Evolutionary conservation across 2,113 vertebrate species (phyloP).

Genomic region (Coregonus clupeaformis): DNA sequence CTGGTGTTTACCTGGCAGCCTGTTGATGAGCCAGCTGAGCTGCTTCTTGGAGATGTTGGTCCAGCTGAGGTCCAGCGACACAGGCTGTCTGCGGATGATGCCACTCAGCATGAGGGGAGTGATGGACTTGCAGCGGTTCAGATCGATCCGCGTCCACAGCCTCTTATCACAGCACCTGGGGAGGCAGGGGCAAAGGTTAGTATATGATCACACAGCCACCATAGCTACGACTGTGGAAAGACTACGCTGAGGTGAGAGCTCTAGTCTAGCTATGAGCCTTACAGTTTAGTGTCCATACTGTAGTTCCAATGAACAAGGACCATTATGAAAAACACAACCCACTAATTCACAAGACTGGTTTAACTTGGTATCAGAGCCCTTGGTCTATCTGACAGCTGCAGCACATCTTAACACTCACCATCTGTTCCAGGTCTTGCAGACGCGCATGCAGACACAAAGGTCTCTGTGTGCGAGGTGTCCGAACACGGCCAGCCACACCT

Average conservation of each 20-base stretch:
- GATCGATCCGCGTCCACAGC: conserved; percentile 91
- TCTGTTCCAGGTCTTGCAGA: conserved; percentile 98
- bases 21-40: conserved; percentile 96
- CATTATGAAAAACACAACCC: background rate
- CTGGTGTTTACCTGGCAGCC: conserved; percentile 84
- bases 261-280: background rate
- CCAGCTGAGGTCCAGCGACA: conserved; percentile 93
- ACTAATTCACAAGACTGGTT: background rate
- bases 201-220: background rate
- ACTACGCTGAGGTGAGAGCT: background rate
- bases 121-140: conserved; percentile 96
- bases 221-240: background rate
- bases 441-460: conserved; percentile 94
- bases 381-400: background rate
- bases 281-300: background rate
- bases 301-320: background rate
- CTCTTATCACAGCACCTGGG: conserved; percentile 95
- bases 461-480: conserved; percentile 88
- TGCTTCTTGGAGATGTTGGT: conserved; percentile 99
- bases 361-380: background rate
- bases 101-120: conserved; percentile 95
- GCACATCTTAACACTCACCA: conserved; percentile 79
- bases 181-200: conserved; percentile 37
- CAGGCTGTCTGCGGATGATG: conserved; percentile 92
- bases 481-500: conserved; percentile 95